phyloP scores from a whole-genome alignment of 2,113 vertebrate species.

The Lethenteron reissneri region DNA sequence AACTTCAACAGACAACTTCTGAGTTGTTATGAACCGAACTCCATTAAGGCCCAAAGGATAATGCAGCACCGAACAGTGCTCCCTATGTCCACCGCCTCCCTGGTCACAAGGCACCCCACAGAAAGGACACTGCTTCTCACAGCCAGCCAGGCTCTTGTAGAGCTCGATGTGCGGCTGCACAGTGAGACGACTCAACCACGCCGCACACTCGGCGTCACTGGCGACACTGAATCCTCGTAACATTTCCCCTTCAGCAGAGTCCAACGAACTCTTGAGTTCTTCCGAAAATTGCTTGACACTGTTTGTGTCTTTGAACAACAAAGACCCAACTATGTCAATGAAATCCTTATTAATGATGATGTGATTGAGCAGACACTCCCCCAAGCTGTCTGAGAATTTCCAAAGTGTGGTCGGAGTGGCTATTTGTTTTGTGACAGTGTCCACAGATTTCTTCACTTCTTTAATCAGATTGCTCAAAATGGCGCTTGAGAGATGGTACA shows the following conservation, averaged over 20 bases:
- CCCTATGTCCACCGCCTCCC: background rate
- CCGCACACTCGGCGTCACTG: background rate
- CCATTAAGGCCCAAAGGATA: background rate
- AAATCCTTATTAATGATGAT: conserved; percentile 6
- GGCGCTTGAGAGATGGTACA: background rate
- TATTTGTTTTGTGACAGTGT: background rate
- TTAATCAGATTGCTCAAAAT: background rate
- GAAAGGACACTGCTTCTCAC: conserved; percentile 11
- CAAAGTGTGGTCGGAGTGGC: background rate
- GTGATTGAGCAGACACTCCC: background rate
- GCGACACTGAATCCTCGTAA: background rate
- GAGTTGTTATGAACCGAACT: background rate
- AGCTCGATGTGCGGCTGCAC: conserved; percentile 8
- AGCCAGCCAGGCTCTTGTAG: conserved; percentile 5
- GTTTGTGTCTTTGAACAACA: background rate
- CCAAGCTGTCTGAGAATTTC: background rate
- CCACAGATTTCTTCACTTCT: background rate
- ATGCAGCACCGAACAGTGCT: conserved; percentile 2
- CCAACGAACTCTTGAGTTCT: conserved; percentile 1
- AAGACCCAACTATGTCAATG: conserved; percentile 4
- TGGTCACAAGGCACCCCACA: conserved; percentile 9
- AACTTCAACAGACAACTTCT: background rate
- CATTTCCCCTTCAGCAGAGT: background rate
- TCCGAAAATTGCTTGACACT: conserved; percentile 6
- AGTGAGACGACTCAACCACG: background rate